These are phyloP conservation scores for Stigmatopora nigra DNA, from an alignment of 2,113 vertebrate species.

Conservation along the genomic window DNA sequence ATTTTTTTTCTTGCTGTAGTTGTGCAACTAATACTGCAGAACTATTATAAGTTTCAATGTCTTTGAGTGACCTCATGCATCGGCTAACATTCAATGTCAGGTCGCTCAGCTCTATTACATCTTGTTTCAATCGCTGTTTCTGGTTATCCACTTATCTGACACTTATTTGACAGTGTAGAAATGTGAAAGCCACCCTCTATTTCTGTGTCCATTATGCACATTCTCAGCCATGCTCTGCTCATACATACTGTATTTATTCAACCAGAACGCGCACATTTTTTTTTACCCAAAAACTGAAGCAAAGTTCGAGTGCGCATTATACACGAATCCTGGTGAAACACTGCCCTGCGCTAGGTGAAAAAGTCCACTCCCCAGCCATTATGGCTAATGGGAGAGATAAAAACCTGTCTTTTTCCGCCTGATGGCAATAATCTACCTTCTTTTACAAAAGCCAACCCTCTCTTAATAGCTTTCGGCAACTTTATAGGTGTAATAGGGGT, in stretches of 20 bases:
- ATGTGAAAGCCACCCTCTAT: constrained; percentile 21
- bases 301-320: too few species aligned
- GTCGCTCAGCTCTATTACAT: constrained; percentile 12
- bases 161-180: constrained; percentile 26
- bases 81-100: neutral
- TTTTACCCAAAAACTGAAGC: too few species aligned
- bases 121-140: constrained; percentile 19
- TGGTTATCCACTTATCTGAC: constrained; percentile 28
- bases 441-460: too few species aligned
- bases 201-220: constrained; percentile 1
- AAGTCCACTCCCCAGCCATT: too few species aligned
- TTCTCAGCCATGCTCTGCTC: constrained; percentile 48
- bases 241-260: constrained; percentile 26
- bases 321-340: too few species aligned
- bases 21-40: constrained; percentile 7
- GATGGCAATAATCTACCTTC: too few species aligned
- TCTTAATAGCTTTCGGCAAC: too few species aligned
- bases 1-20: constrained; percentile 3
- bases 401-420: too few species aligned
- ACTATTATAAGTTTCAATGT: constrained; percentile 4
- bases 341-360: too few species aligned
- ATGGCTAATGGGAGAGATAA: too few species aligned
- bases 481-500: too few species aligned
- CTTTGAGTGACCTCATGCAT: constrained; percentile 10
- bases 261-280: neutral